phyloP scores from a whole-genome alignment of 2,888 invertebrate species.

The Diploptera punctata region DNA sequence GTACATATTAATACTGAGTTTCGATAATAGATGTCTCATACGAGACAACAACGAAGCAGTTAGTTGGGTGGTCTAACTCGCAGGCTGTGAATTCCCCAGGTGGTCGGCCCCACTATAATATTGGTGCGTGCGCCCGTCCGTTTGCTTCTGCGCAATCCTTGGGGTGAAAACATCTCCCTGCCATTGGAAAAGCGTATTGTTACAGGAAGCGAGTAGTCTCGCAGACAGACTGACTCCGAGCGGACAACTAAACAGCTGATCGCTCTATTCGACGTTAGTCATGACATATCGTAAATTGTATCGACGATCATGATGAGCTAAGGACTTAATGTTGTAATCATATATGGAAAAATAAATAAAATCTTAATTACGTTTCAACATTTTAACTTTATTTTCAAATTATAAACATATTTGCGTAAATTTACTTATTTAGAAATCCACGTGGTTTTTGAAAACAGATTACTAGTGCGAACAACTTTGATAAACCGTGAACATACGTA shows the following conservation, averaged over 20 bases:
- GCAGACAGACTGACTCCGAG: constrained; percentile 22
- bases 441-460: constrained; percentile 4
- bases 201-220: constrained; percentile 33
- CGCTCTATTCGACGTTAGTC: background rate
- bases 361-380: too few species aligned
- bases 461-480: too few species aligned
- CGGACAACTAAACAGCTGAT: constrained; percentile 17
- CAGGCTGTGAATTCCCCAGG: constrained; percentile 20
- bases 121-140: constrained; percentile 37
- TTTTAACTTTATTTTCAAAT: too few species aligned
- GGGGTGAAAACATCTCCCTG: constrained; percentile 37
- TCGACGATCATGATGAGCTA: too few species aligned
- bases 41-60: background rate
- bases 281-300: constrained; percentile 17
- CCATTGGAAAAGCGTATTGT: constrained; percentile 32
- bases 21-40: background rate
- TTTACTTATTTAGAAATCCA: background rate
- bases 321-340: too few species aligned
- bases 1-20: background rate
- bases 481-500: too few species aligned
- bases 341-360: too few species aligned
- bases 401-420: background rate
- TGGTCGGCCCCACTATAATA: constrained; percentile 4
- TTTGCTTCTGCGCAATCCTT: constrained; percentile 36
- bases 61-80: constrained; percentile 6